Evolutionary conservation across 1,140 invertebrate species (phyloP).

Genomic region (Bradynema listronoti): DNA sequence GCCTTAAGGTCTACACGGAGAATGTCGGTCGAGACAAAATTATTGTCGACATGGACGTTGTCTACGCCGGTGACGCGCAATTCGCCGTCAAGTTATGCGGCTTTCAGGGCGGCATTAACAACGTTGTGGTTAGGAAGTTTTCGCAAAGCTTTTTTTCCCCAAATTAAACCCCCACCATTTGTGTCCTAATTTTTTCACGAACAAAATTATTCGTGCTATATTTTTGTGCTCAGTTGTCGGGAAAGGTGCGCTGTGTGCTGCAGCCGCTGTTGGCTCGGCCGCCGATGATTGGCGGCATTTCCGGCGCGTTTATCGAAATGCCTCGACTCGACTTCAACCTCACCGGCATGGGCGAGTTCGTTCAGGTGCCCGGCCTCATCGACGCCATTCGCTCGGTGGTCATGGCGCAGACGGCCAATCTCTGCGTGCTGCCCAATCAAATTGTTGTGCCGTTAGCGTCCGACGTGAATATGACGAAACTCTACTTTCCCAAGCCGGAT

Average conservation of each 20-base stretch:
- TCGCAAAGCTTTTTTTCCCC: too few species aligned
- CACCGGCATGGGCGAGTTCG: slow-evolving; percentile 58
- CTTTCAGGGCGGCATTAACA: slow-evolving; percentile 52
- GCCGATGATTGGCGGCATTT: slow-evolving; percentile 55
- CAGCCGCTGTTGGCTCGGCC: slow-evolving; percentile 52
- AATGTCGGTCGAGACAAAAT: slow-evolving; percentile 56
- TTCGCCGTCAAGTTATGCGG: slow-evolving; percentile 55
- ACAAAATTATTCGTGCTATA: background rate
- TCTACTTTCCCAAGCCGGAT: slow-evolving; percentile 58
- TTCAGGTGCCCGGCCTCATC: slow-evolving; percentile 53
- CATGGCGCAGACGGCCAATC: slow-evolving; percentile 41
- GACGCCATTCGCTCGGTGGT: slow-evolving; percentile 49
- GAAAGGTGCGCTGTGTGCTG: slow-evolving; percentile 51
- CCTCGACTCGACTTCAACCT: slow-evolving; percentile 52
- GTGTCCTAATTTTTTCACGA: background rate
- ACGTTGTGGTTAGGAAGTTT: slow-evolving; percentile 40
- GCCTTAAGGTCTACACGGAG: slow-evolving; percentile 56
- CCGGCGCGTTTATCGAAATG: slow-evolving; percentile 54
- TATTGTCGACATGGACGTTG: slow-evolving; percentile 57
- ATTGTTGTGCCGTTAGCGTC: slow-evolving; percentile 55
- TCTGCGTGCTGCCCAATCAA: slow-evolving; percentile 54
- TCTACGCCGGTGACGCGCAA: slow-evolving; percentile 54
- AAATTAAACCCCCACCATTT: background rate
- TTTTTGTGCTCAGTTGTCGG: slow-evolving; percentile 44
- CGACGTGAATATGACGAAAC: slow-evolving; percentile 49